Percentiles rank a stretch among this genome's conserved stretches.
phyloP scores from a whole-genome alignment of 2,888 invertebrate species.

The Nomada hirtipes region DNA sequence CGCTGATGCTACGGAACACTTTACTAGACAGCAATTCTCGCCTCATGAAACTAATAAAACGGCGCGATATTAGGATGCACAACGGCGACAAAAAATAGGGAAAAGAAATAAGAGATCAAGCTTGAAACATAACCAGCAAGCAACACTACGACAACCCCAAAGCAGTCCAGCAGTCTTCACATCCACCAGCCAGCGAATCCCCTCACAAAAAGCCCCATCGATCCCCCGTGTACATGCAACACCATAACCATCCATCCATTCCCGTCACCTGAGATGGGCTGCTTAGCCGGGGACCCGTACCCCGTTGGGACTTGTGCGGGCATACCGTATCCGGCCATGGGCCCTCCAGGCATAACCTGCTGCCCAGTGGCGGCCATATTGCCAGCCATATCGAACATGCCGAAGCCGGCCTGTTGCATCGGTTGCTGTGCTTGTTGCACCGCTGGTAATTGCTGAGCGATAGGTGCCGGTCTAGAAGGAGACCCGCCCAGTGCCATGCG shows the following conservation, averaged over 20 bases:
- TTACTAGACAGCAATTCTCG: too few relatives aligned
- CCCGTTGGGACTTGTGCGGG: constrained; percentile 81
- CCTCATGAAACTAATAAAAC: too few relatives aligned
- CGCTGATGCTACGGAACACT: not conserved
- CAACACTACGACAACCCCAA: too few relatives aligned
- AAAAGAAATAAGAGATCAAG: too few relatives aligned
- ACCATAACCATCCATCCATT: constrained; percentile 72
- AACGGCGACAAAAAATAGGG: too few relatives aligned
- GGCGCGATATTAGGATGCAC: too few relatives aligned
- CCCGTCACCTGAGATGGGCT: constrained; percentile 85
- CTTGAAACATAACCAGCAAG: too few relatives aligned
- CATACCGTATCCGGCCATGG: constrained; percentile 77
- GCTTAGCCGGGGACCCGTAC: constrained; percentile 85
- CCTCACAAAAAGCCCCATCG: constrained; percentile 13
- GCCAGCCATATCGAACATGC: constrained; percentile 77
- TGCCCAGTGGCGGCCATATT: constrained; percentile 72
- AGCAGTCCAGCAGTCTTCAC: too few relatives aligned
- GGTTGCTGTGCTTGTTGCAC: constrained; percentile 72
- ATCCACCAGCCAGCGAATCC: too few relatives aligned
- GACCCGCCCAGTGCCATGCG: constrained; percentile 89
- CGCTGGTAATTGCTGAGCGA: constrained; percentile 65
- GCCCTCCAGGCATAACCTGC: constrained; percentile 72
- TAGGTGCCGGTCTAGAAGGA: constrained; percentile 82
- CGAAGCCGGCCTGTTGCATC: constrained; percentile 67
- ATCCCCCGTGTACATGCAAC: constrained; percentile 76